These are phyloP conservation scores for Calcarius lapponicus DNA, from an alignment of 2,797 vertebrate species.

Conservation along the genomic window DNA sequence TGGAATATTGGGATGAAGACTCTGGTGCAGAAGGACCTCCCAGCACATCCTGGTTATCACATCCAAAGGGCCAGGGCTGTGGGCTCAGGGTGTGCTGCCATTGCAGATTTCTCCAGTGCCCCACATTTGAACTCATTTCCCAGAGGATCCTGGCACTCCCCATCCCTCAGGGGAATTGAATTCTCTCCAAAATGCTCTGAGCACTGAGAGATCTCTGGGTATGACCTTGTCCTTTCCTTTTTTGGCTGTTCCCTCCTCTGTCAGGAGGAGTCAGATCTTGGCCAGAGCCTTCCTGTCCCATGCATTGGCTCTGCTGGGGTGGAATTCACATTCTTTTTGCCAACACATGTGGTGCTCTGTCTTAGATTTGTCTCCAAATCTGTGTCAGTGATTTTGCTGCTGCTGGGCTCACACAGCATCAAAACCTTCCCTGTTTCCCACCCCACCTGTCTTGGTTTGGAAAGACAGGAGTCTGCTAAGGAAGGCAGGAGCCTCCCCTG, in stretches of 20 bases:
- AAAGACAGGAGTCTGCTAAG: too few relatives aligned
- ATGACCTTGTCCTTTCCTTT: neutral
- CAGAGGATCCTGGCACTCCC: neutral
- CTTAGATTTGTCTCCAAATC: neutral
- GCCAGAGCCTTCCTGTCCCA: neutral
- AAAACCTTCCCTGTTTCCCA: neutral
- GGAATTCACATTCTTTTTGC: neutral
- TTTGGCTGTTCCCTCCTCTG: neutral
- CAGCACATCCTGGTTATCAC: rapidly evolving
- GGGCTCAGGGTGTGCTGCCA: neutral
- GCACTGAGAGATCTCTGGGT: neutral
- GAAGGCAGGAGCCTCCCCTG: too few relatives aligned
- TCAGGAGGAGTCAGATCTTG: neutral
- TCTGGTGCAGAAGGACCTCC: neutral
- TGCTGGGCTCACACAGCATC: neutral
- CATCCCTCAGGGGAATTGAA: neutral
- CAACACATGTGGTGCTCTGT: rapidly evolving
- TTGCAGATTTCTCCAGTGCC: neutral
- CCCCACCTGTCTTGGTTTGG: too few relatives aligned
- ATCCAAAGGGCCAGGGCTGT: neutral
- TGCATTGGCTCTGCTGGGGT: neutral
- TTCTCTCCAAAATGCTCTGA: neutral
- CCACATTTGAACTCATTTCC: neutral
- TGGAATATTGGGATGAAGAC: neutral
- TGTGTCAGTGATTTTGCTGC: neutral